Percentiles rank a stretch among this genome's conserved stretches.
Conservation (phyloP, 2,888 invertebrate genomes). For the Mythimna lalbum region DNA sequence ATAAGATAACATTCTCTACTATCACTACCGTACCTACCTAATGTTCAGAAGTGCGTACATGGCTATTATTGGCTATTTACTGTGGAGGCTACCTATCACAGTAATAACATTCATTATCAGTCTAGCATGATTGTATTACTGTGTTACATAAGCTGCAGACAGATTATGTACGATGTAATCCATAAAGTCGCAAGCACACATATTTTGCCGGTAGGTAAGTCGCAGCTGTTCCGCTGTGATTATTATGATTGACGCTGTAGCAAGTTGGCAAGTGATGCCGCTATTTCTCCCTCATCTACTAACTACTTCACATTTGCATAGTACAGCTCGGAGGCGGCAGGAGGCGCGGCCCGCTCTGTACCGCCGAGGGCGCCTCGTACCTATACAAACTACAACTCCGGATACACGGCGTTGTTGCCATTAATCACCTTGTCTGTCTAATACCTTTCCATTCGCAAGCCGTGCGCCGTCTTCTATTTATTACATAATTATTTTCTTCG, state of each 20-base stretch:
- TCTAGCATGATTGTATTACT: constrained; percentile 27
- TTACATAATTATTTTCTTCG: constrained; percentile 88
- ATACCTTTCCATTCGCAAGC: constrained; percentile 88
- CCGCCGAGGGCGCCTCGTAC: constrained; percentile 64
- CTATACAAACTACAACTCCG: constrained; percentile 74
- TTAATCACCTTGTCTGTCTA: constrained; percentile 89
- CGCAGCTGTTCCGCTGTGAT: constrained; percentile 76
- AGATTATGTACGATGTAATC: constrained; percentile 47
- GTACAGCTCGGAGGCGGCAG: constrained; percentile 72
- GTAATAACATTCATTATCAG: constrained; percentile 44
- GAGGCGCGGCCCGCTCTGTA: constrained; percentile 67
- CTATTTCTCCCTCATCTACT: constrained; percentile 80
- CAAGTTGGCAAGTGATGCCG: constrained; percentile 82
- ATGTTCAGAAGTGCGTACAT: constrained; percentile 22
- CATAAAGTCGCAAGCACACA: constrained; percentile 44
- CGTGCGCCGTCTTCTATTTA: constrained; percentile 84
- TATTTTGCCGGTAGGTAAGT: constrained; percentile 66
- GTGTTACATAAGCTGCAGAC: constrained; percentile 26
- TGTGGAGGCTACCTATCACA: constrained; percentile 24
- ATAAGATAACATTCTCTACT: constrained; percentile 35
- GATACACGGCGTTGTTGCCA: constrained; percentile 80
- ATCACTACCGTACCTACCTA: constrained; percentile 10
- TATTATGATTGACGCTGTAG: constrained; percentile 83
- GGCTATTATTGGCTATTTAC: constrained; percentile 17
- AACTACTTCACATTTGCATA: constrained; percentile 87